Conservation (phyloP, 2,888 invertebrate species). For the Phoenoteleia sp. region DNA sequence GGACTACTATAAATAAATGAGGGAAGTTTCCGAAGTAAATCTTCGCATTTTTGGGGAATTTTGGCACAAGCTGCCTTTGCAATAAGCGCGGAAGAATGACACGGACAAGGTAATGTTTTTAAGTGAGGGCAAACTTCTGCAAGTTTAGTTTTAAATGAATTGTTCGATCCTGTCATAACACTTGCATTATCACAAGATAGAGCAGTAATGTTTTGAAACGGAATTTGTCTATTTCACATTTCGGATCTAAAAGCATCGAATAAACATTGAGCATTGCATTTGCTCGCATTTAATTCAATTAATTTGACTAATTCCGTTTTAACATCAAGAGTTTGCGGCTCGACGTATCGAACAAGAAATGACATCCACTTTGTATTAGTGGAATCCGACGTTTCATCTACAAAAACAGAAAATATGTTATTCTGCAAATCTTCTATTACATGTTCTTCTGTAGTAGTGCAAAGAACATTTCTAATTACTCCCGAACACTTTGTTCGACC, state of each 20-base stretch:
- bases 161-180: not conserved
- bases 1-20: constrained; percentile 30
- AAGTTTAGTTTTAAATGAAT: constrained; percentile 7
- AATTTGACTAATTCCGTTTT: not conserved
- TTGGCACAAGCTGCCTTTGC: constrained; percentile 46
- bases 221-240: not conserved
- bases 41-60: constrained; percentile 41
- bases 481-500: not conserved
- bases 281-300: not conserved
- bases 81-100: constrained; percentile 59
- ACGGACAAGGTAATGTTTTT: constrained; percentile 49
- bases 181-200: constrained; percentile 8
- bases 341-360: constrained; percentile 7
- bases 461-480: not conserved
- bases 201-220: not conserved
- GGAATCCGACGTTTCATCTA: not conserved
- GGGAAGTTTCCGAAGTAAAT: constrained; percentile 21
- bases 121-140: constrained; percentile 1
- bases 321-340: not conserved
- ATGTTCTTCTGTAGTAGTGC: not conserved
- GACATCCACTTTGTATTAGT: constrained; percentile 18
- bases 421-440: too few species aligned
- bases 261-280: not conserved
- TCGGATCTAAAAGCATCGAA: not conserved
- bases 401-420: not conserved